Conservation (phyloP, 2,888 invertebrate genomes). For the Cactoblastis cactorum region DNA sequence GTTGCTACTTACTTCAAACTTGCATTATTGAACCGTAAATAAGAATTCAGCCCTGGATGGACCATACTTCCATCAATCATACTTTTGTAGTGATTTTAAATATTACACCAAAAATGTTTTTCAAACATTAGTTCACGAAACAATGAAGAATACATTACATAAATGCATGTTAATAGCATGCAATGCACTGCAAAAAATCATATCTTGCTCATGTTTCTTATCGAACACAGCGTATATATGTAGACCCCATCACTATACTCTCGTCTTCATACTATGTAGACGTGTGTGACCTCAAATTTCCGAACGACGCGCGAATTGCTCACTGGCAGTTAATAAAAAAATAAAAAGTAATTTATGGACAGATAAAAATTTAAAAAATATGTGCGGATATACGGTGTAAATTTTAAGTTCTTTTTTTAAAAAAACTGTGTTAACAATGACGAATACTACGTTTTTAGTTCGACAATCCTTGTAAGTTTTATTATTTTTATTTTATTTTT, state of each 20-base stretch:
- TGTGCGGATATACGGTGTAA: slow-evolving; percentile 17
- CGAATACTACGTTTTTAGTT: slow-evolving; percentile 40
- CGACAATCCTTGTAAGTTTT: slow-evolving; percentile 50
- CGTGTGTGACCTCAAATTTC: slow-evolving; percentile 1
- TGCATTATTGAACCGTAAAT: too few species aligned
- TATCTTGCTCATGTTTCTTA: not conserved
- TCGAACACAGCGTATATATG: not conserved
- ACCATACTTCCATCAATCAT: too few species aligned
- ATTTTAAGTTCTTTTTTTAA: slow-evolving; percentile 20
- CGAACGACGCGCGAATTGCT: not conserved
- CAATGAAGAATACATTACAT: not conserved
- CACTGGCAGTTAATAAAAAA: slow-evolving; percentile 4
- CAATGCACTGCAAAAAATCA: not conserved
- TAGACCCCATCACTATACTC: slow-evolving; percentile 1
- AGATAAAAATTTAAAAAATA: slow-evolving; percentile 16
- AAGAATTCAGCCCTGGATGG: too few species aligned
- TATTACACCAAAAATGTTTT: too few species aligned
- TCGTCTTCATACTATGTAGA: slow-evolving; percentile 5
- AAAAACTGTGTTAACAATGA: slow-evolving; percentile 31
- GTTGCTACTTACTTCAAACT: too few species aligned
- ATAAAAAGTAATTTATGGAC: slow-evolving; percentile 18
- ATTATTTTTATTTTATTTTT: slow-evolving; percentile 13
- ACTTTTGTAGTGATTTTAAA: too few species aligned
- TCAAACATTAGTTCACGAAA: too few species aligned
- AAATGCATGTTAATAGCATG: not conserved